These are phyloP conservation scores for Meghimatium bilineatum DNA, from an alignment of 2,888 invertebrate species.

Conservation along the genomic window DNA sequence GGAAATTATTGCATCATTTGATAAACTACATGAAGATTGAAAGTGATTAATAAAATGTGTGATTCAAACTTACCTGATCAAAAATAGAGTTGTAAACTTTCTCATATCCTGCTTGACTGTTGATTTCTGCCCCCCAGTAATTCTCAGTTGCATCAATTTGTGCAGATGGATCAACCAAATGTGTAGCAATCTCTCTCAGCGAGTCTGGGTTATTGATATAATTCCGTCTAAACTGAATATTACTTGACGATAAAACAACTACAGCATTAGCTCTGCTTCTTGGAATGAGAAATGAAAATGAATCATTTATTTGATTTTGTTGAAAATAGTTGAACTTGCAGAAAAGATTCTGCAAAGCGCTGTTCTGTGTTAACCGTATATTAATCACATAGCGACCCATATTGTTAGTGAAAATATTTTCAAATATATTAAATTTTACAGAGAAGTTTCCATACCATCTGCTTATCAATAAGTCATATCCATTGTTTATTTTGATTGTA, in stretches of 20 bases:
- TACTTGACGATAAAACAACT: constrained; percentile 92
- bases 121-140: constrained; percentile 85
- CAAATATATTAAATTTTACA: constrained; percentile 72
- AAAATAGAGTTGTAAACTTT: constrained; percentile 69
- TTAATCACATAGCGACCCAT: constrained; percentile 91
- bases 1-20: too few relatives aligned
- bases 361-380: constrained; percentile 91
- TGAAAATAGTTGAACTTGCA: constrained; percentile 92
- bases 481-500: constrained; percentile 89
- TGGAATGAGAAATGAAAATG: constrained; percentile 89
- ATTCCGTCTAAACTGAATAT: constrained; percentile 91
- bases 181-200: constrained; percentile 95
- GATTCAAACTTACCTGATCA: constrained; percentile 60
- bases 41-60: not conserved
- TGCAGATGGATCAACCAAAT: constrained; percentile 94
- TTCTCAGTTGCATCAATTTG: constrained; percentile 95
- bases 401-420: constrained; percentile 92
- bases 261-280: constrained; percentile 94
- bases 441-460: constrained; percentile 71
- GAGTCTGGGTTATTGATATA: constrained; percentile 91
- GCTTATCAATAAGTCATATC: constrained; percentile 76
- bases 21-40: too few relatives aligned
- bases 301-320: constrained; percentile 90
- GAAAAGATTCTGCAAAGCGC: constrained; percentile 86
- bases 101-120: constrained; percentile 53